Conservation (phyloP, 2,888 invertebrate species). For the Ophion ellenae region DNA sequence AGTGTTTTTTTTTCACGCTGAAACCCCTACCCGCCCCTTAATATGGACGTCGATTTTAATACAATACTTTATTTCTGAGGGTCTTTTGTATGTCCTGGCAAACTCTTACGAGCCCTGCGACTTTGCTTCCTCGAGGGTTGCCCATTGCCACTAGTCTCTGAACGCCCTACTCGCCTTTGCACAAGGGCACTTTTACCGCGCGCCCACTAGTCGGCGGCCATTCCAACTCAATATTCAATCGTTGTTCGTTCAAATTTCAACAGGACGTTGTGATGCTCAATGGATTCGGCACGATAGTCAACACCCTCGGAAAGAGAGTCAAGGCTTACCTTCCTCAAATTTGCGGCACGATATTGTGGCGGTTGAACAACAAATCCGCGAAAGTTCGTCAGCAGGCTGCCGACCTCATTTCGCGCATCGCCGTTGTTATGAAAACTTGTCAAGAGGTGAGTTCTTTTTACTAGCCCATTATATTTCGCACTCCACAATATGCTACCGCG, state of each 20-base stretch:
- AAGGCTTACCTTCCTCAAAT: slow-evolving; percentile 99
- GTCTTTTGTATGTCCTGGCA: neutral
- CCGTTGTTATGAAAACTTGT: slow-evolving; percentile 99
- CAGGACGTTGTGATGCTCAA: slow-evolving; percentile 99
- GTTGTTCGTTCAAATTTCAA: slow-evolving; percentile 55
- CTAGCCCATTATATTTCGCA: slow-evolving; percentile 2
- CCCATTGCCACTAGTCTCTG: neutral
- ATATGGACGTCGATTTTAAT: neutral
- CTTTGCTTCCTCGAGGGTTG: neutral
- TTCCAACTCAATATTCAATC: neutral
- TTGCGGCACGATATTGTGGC: slow-evolving; percentile 99
- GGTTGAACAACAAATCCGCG: slow-evolving; percentile 99
- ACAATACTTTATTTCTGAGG: neutral
- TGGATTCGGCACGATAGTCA: slow-evolving; percentile 99
- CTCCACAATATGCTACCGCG: neutral
- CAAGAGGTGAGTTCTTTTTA: slow-evolving; percentile 89
- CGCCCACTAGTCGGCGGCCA: too few relatives aligned
- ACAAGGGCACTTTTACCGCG: too few relatives aligned
- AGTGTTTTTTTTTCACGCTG: too few relatives aligned
- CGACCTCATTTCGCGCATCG: slow-evolving; percentile 98
- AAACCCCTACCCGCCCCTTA: too few relatives aligned
- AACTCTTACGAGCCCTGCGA: too few relatives aligned
- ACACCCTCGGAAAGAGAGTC: slow-evolving; percentile 97
- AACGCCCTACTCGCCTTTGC: too few relatives aligned
- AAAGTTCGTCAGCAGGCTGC: slow-evolving; percentile 99